Percentiles rank a stretch among this genome's conserved stretches.
These are phyloP conservation scores for Odontophorus gujanensis DNA, from an alignment of 2,113 vertebrate species.

Conservation along the genomic window DNA sequence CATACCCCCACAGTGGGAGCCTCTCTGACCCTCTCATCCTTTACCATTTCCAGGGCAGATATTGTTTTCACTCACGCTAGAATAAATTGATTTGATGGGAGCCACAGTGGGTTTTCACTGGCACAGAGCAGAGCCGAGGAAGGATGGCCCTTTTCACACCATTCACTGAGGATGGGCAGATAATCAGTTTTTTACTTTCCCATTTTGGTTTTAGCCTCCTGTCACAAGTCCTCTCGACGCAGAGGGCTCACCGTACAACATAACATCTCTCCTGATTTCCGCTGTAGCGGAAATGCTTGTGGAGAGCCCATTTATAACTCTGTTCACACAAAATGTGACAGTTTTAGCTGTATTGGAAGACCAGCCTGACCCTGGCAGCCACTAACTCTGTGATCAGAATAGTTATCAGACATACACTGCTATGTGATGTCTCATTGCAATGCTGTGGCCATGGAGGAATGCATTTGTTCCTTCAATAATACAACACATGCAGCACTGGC, in stretches of 20 bases:
- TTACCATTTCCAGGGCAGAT: not conserved
- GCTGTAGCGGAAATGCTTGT: not conserved
- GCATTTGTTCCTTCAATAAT: not conserved
- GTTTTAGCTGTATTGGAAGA: conserved; percentile 39
- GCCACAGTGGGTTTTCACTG: not conserved
- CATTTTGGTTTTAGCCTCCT: not conserved
- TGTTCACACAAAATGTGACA: conserved; percentile 32
- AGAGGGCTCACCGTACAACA: not conserved
- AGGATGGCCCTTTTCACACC: not conserved
- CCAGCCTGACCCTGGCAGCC: conserved; percentile 49
- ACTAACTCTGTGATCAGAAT: conserved; percentile 48
- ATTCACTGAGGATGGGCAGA: not conserved
- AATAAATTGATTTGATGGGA: not conserved
- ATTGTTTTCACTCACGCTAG: not conserved
- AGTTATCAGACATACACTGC: conserved; percentile 32
- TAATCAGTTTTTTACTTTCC: not conserved
- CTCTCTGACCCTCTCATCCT: not conserved
- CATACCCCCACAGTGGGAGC: not conserved
- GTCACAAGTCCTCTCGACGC: rapidly evolving
- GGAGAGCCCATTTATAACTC: conserved; percentile 11
- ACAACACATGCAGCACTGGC: rapidly evolving
- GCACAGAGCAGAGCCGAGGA: not conserved
- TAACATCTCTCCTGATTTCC: not conserved
- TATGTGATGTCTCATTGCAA: not conserved
- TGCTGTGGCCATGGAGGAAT: not conserved